phyloP scores from a whole-genome alignment of 2,888 invertebrate genomes.

The Caenorhabditis zanzibari region DNA sequence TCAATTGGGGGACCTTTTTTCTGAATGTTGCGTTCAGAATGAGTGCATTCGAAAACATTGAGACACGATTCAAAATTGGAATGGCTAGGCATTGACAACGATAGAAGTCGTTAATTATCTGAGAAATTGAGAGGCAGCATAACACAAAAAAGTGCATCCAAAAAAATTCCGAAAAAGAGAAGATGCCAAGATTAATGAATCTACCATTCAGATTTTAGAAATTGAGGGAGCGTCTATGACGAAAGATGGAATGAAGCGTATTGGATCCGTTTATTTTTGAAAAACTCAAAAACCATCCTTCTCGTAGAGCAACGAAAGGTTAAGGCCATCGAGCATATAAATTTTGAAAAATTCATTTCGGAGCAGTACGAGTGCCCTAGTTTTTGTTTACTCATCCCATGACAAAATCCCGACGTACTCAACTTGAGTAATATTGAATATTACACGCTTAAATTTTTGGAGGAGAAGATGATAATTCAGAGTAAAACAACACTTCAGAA shows the following conservation, averaged over 20 bases:
- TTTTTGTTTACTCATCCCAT: constrained; percentile 52
- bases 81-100: not conserved
- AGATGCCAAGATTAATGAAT: constrained; percentile 32
- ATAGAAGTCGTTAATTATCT: constrained; percentile 2
- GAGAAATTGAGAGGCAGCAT: not conserved
- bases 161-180: too few species aligned
- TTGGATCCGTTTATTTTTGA: not conserved
- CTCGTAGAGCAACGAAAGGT: not conserved
- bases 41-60: constrained; percentile 31
- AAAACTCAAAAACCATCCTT: constrained; percentile 4
- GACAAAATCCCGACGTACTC: constrained; percentile 37
- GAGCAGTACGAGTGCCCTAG: constrained; percentile 29
- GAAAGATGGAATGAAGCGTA: constrained; percentile 1
- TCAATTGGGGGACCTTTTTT: constrained; percentile 41
- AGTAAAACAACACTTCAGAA: constrained; percentile 51
- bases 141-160: too few species aligned
- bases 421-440: constrained; percentile 34
- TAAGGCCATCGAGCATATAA: constrained; percentile 7
- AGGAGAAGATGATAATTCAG: constrained; percentile 17
- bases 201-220: constrained; percentile 24
- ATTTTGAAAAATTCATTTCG: constrained; percentile 37
- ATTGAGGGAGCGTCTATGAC: not conserved
- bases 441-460: constrained; percentile 37
- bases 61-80: not conserved
- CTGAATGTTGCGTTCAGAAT: constrained; percentile 46